Base-by-base conservation (phyloP, 2,113 vertebrate genomes). In the Neofelis nebulosa region DNA sequence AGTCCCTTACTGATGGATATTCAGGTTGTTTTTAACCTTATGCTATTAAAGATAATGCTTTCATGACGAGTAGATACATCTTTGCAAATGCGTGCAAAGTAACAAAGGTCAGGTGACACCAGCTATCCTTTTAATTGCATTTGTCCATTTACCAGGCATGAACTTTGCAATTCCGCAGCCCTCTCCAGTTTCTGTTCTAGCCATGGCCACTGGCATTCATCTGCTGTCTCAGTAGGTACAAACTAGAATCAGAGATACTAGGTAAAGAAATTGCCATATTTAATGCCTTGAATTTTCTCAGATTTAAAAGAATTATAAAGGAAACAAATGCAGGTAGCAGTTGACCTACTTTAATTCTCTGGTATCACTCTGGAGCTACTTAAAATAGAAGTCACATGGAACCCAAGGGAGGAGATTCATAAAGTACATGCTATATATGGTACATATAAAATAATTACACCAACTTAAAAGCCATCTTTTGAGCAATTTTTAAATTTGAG, bases 331-430 rank as follows among this genome's bases (percentile, higher is more conserved):
- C 63, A 91, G 48, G 36, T 61, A 55, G 55, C 27, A 15, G 29
- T 4, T 80, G 94, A 91, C 95, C 94, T 88, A 88, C 52, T 94
- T 91, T 91, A 89, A 41, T 31, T 71, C 63, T 73, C 57, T 91
- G 76, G 25, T 79, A 66, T 48, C 25, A 31, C 33, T 66, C n/a
- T 41, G 82, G 45, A 36, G 50, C 36, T 61, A 65, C 76, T 81
- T 91, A 88, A 86, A 95, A 71, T 66, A 87, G 29, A 92, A 68
- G 55, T 83, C 68, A 83, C 5, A 0, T 36, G 50, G 21, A 45
- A 66, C 21, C 71, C 50, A 55, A 66, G 41, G 61, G 21, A 87
- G 16, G 74, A 78, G 76, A 78, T 61, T 84, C 61, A 89, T 71
- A 48, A 89, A 69, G 48, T 23, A 66, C 21, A 50, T 69, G 93